Evolutionary conservation across 2,113 vertebrate genomes (phyloP), one percentile per base, ranked within the genome.

Genomic region (Calcarius ornatus): DNA sequence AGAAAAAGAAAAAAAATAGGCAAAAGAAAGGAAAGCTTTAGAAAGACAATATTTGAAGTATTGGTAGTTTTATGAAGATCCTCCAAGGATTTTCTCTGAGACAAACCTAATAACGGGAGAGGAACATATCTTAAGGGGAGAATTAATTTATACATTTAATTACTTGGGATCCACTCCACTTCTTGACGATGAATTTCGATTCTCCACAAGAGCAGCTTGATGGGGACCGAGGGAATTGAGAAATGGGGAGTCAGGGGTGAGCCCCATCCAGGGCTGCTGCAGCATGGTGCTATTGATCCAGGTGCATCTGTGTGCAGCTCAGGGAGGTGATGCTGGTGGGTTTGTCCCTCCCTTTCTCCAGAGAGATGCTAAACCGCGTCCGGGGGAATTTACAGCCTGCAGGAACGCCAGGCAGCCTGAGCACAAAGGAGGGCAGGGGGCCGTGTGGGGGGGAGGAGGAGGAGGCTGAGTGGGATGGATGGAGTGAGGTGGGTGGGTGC

Each of bases 101-200:
- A 92, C 73, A 97, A 97, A 97, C 92, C 96, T 97, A 97, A 98
- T 98, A 97, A 98, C 90, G 96, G 97, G 80, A 97, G 87, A 97
- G 86, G 95, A 97, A 95, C 53, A 20, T 98, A 96, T 97, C 98
- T 98, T 97, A 96, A 96, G 97, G 97, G 97, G 96, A 98, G 96
- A 97, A 98, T 98, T 98, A 98, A 98, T 98, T 98, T 98, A 98
- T 98, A 97, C 97, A 98, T 98, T 98, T 98, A 98, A 98, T 98
- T 98, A 98, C 96, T 97, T 94, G 28, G 97, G 97, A 98, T 97
- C 97, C 95, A 96, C 96, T 98, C 84, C 80, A 88, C 86, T 96
- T 97, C 94, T 97, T 16, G 0, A 64, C 1, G 9, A 95, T 1
- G 42, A 10, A 5, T 88, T 97, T 85, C 1, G 86, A 92, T 94